phyloP scores from a whole-genome alignment of 2,113 vertebrate genomes.

The Steatornis caripensis region DNA sequence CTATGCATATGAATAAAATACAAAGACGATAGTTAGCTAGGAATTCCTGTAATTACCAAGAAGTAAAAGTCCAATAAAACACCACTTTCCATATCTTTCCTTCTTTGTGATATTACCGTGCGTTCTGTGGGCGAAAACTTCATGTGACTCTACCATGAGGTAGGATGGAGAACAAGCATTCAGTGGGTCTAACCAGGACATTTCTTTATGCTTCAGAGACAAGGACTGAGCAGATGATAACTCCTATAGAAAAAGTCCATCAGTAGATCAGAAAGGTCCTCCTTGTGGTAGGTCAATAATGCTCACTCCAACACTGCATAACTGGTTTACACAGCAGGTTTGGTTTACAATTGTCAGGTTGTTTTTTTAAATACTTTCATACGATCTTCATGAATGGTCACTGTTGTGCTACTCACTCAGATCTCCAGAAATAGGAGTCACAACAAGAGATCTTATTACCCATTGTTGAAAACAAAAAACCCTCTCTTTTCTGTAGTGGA shows the following conservation, averaged over 20 bases:
- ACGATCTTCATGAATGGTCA: background rate
- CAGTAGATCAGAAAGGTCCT: background rate
- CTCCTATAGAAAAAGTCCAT: background rate
- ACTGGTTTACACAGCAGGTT: background rate
- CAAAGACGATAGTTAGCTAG: background rate
- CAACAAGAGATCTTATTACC: background rate
- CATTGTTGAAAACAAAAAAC: background rate
- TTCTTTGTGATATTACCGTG: background rate
- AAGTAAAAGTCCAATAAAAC: background rate
- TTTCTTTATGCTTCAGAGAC: background rate
- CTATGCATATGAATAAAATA: background rate
- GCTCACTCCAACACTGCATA: background rate
- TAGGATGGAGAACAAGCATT: background rate
- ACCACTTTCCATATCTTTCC: rapidly evolving
- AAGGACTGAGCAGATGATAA: background rate
- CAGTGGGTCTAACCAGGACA: background rate
- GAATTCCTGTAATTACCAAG: background rate
- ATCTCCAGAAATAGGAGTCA: background rate
- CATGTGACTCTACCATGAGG: background rate
- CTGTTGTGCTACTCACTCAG: background rate
- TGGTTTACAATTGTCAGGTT: background rate
- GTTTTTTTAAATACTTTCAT: background rate
- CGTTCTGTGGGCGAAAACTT: background rate
- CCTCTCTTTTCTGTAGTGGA: background rate
- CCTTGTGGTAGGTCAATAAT: background rate